Conservation (phyloP, 2,888 invertebrate genomes). For the Aquatica leii region DNA sequence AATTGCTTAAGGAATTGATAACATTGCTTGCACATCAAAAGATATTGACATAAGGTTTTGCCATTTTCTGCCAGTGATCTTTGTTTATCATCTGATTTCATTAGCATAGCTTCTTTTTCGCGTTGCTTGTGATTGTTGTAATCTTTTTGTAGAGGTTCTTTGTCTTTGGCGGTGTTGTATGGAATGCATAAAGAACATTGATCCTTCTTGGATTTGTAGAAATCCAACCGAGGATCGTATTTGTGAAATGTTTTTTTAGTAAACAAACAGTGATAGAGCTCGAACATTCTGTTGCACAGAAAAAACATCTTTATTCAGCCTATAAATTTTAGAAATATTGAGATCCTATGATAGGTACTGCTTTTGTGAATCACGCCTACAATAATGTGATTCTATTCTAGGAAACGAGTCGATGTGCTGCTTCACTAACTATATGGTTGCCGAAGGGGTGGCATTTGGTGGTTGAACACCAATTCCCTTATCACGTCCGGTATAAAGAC, state of each 20-base stretch:
- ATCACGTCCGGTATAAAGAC: no score
- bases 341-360: no score
- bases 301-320: neutral
- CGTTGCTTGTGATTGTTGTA: neutral
- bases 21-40: no score
- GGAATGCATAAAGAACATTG: no score
- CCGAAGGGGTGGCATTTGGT: neutral
- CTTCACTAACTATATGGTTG: neutral
- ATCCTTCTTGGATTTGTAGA: no score
- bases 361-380: neutral
- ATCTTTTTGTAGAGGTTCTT: neutral
- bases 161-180: no score
- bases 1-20: no score
- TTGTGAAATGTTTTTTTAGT: no score
- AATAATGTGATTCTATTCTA: no score
- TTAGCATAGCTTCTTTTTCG: neutral
- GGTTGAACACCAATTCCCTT: neutral
- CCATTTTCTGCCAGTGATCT: neutral
- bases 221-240: no score
- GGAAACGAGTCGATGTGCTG: neutral
- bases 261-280: neutral
- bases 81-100: neutral
- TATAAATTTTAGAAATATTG: neutral
- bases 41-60: no score
- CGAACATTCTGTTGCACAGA: neutral